Conservation (phyloP, 1,140 invertebrate genomes). For the Pollicipes pollicipes region DNA sequence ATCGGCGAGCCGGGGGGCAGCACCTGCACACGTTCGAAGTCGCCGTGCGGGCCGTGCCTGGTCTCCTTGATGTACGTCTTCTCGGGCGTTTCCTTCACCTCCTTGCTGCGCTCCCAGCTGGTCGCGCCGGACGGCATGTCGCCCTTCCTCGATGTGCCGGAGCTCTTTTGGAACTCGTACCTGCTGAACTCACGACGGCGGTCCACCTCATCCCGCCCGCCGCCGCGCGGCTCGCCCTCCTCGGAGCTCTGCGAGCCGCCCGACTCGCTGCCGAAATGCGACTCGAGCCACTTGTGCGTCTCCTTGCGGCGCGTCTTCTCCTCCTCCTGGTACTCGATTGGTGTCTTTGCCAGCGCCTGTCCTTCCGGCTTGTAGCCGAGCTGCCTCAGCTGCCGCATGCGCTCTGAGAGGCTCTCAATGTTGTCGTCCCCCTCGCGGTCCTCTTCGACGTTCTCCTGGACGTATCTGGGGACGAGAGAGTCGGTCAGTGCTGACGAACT, state of each 20-base stretch:
- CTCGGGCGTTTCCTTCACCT: neutral
- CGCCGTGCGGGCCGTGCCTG: neutral
- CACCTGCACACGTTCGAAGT: neutral
- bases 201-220: neutral
- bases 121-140: too few species aligned
- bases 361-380: slow-evolving; percentile 24
- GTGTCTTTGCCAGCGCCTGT: slow-evolving; percentile 64
- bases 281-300: slow-evolving; percentile 73
- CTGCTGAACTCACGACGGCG: neutral
- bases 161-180: neutral
- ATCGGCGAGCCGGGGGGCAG: neutral
- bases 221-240: slow-evolving; percentile 11
- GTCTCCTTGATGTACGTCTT: neutral
- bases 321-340: slow-evolving; percentile 64
- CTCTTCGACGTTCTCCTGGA: slow-evolving; percentile 25
- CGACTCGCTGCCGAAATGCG: slow-evolving; percentile 61
- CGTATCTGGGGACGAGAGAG: neutral
- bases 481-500: too few species aligned
- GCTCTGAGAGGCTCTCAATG: slow-evolving; percentile 48
- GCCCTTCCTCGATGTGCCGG: neutral
- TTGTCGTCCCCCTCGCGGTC: slow-evolving; percentile 35
- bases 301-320: slow-evolving; percentile 71
- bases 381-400: slow-evolving; percentile 41
- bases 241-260: slow-evolving; percentile 16
- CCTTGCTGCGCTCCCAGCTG: neutral